Evolutionary conservation across 2,113 vertebrate species (phyloP).

Genomic region (Archilochus colubris): DNA sequence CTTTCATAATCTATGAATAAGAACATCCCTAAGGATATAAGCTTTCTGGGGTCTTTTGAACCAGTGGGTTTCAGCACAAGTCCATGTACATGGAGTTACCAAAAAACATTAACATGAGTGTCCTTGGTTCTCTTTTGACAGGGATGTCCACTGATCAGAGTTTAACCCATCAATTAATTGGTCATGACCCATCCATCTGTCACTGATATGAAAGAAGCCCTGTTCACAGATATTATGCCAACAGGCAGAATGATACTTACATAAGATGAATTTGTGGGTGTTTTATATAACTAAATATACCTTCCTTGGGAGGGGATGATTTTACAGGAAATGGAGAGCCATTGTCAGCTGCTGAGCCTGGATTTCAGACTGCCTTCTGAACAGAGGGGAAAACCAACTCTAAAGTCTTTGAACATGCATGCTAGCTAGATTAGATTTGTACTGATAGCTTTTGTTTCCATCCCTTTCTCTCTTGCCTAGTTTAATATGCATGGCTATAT

Average conservation of each 20-base stretch:
- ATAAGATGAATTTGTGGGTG: neutral
- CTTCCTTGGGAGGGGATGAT: neutral
- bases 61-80: neutral
- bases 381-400: constrained; percentile 1
- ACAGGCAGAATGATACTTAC: neutral
- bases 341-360: neutral
- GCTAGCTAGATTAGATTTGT: constrained; percentile 59
- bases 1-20: neutral
- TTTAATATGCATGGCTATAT: constrained; percentile 60
- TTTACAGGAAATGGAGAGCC: neutral
- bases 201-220: neutral
- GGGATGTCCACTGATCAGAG: neutral
- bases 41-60: neutral
- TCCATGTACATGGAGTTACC: neutral
- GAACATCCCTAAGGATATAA: neutral
- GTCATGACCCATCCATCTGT: neutral
- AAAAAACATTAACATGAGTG: neutral
- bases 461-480: constrained; percentile 48
- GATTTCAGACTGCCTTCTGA: constrained; percentile 15
- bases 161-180: neutral
- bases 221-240: neutral
- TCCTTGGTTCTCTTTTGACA: neutral
- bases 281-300: neutral
- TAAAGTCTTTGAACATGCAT: constrained; percentile 23
- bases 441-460: constrained; percentile 57